Evolutionary conservation across 2,113 vertebrate genomes (phyloP), one percentile per base, ranked within the genome.

Genomic region (Mus spicilegus): DNA sequence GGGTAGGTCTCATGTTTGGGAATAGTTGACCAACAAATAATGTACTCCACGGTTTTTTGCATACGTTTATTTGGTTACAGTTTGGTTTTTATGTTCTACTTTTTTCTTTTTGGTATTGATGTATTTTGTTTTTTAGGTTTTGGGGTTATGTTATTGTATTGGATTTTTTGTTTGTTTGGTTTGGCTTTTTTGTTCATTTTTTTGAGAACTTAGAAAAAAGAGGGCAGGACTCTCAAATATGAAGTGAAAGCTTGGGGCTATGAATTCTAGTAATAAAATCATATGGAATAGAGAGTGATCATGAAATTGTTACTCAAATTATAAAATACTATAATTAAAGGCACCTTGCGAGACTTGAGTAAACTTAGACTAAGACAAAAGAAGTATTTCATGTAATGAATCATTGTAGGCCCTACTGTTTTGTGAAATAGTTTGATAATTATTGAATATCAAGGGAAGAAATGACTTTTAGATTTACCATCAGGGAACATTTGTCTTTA

Each of bases 191-290:
- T 54, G 3, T 54, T 67, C 16, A 26, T 4, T 33, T 69, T 58
- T 69, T 33, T 67, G 11, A 61, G 36, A 82, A 61, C 7, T 82
- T 82, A 39, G 26, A 77, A 82, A 82, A 39, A 65, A 87, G 73
- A 69, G 33, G 0, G 30, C 81, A 26, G 8, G 6, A 70, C 58
- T 93, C 70, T 91, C 70, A 89, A 39, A 13, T 89, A 63, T 91
- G 91, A 51, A 95, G 73, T 94, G 78, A 92, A 88, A 61, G 6
- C 20, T 58, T 86, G 8, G 33, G 46, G 20, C 3, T 13, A 39
- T 16, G 19, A 89, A 9, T 90, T 78, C 54, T 87, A n/a, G 33
- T 81, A 70, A 78, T 76, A 87, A 91, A 96, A 90, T 97, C 28
- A 24, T 72, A 42, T 75, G 54, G 30, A 87, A 8, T 75, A 58